Conservation (phyloP, 2,888 invertebrate species). For the Coenonympha glycerion region DNA sequence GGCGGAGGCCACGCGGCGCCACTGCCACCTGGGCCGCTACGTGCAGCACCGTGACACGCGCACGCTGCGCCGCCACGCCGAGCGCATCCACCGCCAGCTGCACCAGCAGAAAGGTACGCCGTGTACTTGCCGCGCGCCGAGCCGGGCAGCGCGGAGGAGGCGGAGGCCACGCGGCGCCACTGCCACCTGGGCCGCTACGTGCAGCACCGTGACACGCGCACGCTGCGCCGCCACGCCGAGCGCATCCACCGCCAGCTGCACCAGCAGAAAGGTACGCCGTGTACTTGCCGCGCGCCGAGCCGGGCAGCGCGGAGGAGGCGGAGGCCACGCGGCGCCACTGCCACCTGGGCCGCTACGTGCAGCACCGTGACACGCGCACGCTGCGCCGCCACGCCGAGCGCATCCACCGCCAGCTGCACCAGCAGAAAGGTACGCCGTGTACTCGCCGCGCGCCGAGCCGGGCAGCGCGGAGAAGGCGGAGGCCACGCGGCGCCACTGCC, state of each 20-base stretch:
- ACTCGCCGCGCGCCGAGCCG: constrained; percentile 77
- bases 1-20: constrained; percentile 79
- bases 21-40: constrained; percentile 87
- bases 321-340: constrained; percentile 82
- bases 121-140: constrained; percentile 80
- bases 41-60: constrained; percentile 86
- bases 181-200: constrained; percentile 87
- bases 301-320: constrained; percentile 68
- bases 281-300: constrained; percentile 69
- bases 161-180: constrained; percentile 80
- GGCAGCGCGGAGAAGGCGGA: constrained; percentile 72
- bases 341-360: too few species aligned
- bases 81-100: constrained; percentile 79
- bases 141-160: constrained; percentile 65
- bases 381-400: too few species aligned
- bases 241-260: constrained; percentile 78
- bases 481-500: constrained; percentile 82
- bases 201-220: constrained; percentile 85
- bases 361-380: too few species aligned
- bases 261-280: constrained; percentile 66
- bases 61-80: constrained; percentile 82
- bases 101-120: constrained; percentile 61
- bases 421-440: too few species aligned
- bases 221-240: constrained; percentile 82
- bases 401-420: too few species aligned